phyloP scores from a whole-genome alignment of 1,140 invertebrate genomes.

The Bicyclus anynana region DNA sequence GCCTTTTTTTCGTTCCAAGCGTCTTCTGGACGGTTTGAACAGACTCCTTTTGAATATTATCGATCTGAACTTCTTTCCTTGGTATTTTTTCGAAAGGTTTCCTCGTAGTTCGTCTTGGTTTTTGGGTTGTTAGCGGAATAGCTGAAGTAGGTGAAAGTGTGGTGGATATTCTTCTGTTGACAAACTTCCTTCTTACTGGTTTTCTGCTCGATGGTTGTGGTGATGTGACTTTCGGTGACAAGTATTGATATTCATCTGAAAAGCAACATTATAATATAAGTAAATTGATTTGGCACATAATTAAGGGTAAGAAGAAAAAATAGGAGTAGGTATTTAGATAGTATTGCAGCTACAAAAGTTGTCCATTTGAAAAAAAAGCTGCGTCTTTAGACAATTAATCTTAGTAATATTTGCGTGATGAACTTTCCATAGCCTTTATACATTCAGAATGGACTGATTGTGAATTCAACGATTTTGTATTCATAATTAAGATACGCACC shows the following conservation, averaged over 20 bases:
- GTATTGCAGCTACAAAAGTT: no score
- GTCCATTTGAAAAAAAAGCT: no score
- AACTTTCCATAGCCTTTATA: no score
- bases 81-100: constrained; percentile 59
- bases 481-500: constrained; percentile 48
- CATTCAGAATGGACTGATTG: no score
- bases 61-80: constrained; percentile 20
- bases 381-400: no score
- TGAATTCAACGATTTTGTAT: no score
- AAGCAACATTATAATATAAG: no score
- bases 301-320: not conserved
- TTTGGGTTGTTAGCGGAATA: constrained; percentile 32
- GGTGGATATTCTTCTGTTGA: constrained; percentile 53
- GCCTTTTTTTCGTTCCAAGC: constrained; percentile 14
- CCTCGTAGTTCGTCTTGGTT: constrained; percentile 39
- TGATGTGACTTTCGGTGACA: constrained; percentile 46
- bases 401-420: no score
- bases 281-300: no score
- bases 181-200: constrained; percentile 42
- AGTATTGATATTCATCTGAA: constrained; percentile 68
- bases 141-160: constrained; percentile 41
- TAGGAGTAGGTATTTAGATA: not conserved
- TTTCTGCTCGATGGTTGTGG: constrained; percentile 41
- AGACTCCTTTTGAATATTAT: constrained; percentile 17
- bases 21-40: constrained; percentile 18